Evolutionary conservation across 2,888 invertebrate species (phyloP).

Genomic region (Tenthredo scrophulariae): DNA sequence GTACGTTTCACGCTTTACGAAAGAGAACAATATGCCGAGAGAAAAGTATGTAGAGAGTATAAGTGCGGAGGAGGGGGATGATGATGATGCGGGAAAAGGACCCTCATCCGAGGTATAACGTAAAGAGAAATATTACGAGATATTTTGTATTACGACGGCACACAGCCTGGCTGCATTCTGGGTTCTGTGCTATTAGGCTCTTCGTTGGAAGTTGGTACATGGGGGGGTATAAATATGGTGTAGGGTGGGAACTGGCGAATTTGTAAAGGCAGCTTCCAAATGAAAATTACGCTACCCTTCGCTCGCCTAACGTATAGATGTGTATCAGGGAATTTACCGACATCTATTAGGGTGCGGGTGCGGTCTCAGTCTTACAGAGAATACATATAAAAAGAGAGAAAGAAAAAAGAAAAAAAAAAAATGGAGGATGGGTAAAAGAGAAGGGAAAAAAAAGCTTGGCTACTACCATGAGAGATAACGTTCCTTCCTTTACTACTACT

Average conservation of each 20-base stretch:
- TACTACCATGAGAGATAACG: background rate
- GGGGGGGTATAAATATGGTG: conserved; percentile 64
- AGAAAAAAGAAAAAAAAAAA: background rate
- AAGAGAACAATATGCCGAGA: conserved; percentile 61
- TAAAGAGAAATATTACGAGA: conserved; percentile 63
- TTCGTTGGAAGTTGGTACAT: conserved; percentile 44
- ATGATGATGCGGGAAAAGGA: conserved; percentile 57
- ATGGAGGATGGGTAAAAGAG: background rate
- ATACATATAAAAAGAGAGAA: background rate
- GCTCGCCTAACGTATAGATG: conserved; percentile 35
- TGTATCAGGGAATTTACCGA: conserved; percentile 46
- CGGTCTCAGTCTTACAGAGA: conserved; percentile 20
- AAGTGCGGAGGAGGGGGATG: conserved; percentile 41
- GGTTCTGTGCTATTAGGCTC: conserved; percentile 56
- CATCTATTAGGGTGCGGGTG: conserved; percentile 33
- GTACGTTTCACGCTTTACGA: conserved; percentile 57
- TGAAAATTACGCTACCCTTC: conserved; percentile 51
- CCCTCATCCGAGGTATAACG: conserved; percentile 56
- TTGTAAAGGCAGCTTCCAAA: conserved; percentile 52
- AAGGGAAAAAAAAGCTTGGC: background rate
- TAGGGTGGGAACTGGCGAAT: conserved; percentile 38
- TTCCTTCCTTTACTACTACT: background rate
- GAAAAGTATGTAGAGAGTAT: conserved; percentile 11
- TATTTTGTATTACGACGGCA: conserved; percentile 57
- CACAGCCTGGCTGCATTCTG: conserved; percentile 54